Evolutionary conservation across 2,888 invertebrate genomes (phyloP), one percentile per base, ranked within the genome.

Genomic region (Parnassius smintheus): DNA sequence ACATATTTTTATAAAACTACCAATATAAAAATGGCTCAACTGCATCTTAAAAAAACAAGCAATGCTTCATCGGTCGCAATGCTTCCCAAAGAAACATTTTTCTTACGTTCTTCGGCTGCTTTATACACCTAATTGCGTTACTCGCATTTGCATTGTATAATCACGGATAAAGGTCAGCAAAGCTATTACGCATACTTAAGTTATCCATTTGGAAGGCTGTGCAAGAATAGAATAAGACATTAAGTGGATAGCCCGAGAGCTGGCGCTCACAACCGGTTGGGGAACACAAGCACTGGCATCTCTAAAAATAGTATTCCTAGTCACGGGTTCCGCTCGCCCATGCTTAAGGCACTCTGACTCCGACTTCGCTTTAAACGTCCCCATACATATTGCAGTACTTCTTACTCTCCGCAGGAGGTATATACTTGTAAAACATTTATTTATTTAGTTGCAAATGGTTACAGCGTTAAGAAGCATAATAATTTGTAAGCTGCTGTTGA

Each of bases 221-320:
- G 18, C 52, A 59, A 56, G 51, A 51, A 54, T 68, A 65, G 65
- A 74, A 71, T 74, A 70, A 74, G 73, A 73, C 74, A 74, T 74
- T 72, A 71, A 72, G 68, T 70, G 64, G 67, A 62, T 60, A 64
- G 56, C 46, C 61, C 58, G 56, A 64, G 60, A 64, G 62, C 63
- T 59, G 44, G 59, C 63, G 56, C 52, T 61, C 49, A 62, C 68
- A 74, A 73, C 74, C 73, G 74, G 74, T 73, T 70, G 65, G 62
- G 65, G 62, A 56, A 65, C 64, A 58, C 64, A 66, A 61, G 62
- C 66, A 65, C 67, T 67, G 70, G 69, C 69, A 61, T 68, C 70
- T 69, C 71, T 73, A 63, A 63, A 63, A 59, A 63, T 63, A 63
- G 66, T 22, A 59, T 60, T 48, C 59, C 48, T 52, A 59, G 42